These are phyloP conservation scores for Lycocerus yunnanus DNA, from an alignment of 2,888 invertebrate genomes.

Conservation along the genomic window DNA sequence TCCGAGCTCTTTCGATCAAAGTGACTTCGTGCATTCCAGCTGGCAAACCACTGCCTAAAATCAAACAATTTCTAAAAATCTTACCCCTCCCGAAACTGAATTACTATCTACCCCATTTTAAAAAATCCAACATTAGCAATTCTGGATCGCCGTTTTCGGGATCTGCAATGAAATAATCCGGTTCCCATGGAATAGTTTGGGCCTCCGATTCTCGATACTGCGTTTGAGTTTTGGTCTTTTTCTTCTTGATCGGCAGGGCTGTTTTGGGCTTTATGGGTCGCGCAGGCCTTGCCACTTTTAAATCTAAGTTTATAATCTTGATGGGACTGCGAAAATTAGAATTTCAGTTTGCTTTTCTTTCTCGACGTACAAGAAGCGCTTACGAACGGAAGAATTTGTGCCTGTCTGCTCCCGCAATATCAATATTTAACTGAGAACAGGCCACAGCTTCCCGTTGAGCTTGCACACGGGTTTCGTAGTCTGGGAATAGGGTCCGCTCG, in stretches of 20 bases:
- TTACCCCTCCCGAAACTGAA: too few relatives aligned
- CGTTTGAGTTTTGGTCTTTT: slow-evolving; percentile 67
- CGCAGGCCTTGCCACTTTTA: not conserved
- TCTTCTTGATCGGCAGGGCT: slow-evolving; percentile 33
- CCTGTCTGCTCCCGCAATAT: slow-evolving; percentile 36
- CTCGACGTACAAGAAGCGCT: not conserved
- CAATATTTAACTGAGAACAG: not conserved
- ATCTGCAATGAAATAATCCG: slow-evolving; percentile 63
- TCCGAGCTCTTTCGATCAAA: slow-evolving; percentile 71
- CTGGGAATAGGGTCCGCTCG: slow-evolving; percentile 36
- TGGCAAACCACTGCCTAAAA: slow-evolving; percentile 62
- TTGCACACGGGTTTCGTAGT: slow-evolving; percentile 47
- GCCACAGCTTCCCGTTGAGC: slow-evolving; percentile 32
- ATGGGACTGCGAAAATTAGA: not conserved
- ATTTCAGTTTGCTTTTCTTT: not conserved
- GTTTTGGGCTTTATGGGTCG: slow-evolving; percentile 14
- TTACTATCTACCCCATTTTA: slow-evolving; percentile 54
- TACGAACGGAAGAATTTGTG: slow-evolving; percentile 31
- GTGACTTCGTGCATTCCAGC: slow-evolving; percentile 66
- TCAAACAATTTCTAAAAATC: too few relatives aligned
- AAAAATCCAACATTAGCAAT: slow-evolving; percentile 64
- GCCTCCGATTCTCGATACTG: slow-evolving; percentile 74
- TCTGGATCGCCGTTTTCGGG: slow-evolving; percentile 61
- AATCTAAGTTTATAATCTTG: not conserved
- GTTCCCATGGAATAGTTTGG: slow-evolving; percentile 80